Evolutionary conservation across 2,888 invertebrate genomes (phyloP).

Genomic region (Flexamia atlantica): DNA sequence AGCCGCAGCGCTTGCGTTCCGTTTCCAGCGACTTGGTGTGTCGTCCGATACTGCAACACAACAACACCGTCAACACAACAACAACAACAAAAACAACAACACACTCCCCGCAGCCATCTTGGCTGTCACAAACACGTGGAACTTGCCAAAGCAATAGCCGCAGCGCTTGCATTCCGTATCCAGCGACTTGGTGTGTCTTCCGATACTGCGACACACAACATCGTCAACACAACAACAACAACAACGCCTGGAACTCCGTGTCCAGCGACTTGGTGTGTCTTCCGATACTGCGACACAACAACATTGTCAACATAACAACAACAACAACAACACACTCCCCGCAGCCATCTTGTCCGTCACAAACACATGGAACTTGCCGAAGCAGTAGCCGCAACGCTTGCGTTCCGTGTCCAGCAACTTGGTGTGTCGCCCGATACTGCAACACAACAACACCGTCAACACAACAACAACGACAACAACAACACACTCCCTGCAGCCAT

Average conservation of each 20-base stretch:
- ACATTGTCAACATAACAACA: no score
- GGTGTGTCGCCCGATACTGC: conserved; percentile 87
- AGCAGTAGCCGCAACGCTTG: conserved; percentile 88
- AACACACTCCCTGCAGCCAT: conserved; percentile 69
- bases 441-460: no score
- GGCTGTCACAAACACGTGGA: conserved; percentile 83
- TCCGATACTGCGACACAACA: conserved; percentile 82
- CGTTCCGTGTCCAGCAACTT: conserved; percentile 85
- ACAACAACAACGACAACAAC: no score
- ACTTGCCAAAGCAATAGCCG: conserved; percentile 85
- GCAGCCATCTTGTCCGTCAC: conserved; percentile 76
- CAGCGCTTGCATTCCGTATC: conserved; percentile 85
- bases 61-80: no score
- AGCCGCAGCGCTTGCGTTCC: conserved; percentile 85
- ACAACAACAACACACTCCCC: no score
- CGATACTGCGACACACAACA: conserved; percentile 82
- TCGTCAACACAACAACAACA: no score
- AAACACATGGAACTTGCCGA: conserved; percentile 83
- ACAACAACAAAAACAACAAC: no score
- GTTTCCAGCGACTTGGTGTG: conserved; percentile 89
- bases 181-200: conserved; percentile 89
- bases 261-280: conserved; percentile 90
- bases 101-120: conserved; percentile 68
- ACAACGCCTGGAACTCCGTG: conserved; percentile 83
- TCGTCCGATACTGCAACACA: conserved; percentile 83